A percentile compares a stretch with the other conserved stretches of the same genome.
phyloP scores from a whole-genome alignment of 2,797 vertebrate species.

The Channa striata region DNA sequence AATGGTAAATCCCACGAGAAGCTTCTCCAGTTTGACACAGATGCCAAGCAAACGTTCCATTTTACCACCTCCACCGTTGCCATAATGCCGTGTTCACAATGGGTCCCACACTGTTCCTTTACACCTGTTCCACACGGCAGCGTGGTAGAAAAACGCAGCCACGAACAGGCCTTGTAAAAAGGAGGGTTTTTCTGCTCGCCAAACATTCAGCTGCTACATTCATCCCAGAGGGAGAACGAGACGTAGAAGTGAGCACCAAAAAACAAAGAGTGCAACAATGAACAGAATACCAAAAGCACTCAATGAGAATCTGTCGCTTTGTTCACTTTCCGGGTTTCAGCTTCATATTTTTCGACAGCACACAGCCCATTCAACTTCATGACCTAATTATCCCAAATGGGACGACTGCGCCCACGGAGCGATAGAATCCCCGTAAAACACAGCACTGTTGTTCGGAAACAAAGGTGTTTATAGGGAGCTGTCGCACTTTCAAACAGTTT shows the following conservation, averaged over 20 bases:
- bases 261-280: constrained; percentile 2
- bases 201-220: neutral
- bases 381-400: constrained; percentile 10
- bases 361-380: neutral
- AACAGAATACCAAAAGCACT: neutral
- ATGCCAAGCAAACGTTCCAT: too few species aligned
- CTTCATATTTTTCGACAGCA: neutral
- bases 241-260: constrained; percentile 5
- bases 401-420: neutral
- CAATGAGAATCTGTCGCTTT: neutral
- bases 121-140: too few species aligned
- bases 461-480: neutral
- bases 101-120: too few species aligned
- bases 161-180: neutral
- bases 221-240: neutral
- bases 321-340: neutral
- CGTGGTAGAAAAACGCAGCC: too few species aligned
- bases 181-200: neutral
- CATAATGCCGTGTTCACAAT: too few species aligned
- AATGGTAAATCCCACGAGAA: too few species aligned
- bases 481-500: neutral
- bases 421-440: neutral
- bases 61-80: too few species aligned
- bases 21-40: too few species aligned
- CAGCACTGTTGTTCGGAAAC: neutral